These are phyloP conservation scores for Sesia bembeciformis DNA, from an alignment of 2,888 invertebrate species.

Conservation along the genomic window DNA sequence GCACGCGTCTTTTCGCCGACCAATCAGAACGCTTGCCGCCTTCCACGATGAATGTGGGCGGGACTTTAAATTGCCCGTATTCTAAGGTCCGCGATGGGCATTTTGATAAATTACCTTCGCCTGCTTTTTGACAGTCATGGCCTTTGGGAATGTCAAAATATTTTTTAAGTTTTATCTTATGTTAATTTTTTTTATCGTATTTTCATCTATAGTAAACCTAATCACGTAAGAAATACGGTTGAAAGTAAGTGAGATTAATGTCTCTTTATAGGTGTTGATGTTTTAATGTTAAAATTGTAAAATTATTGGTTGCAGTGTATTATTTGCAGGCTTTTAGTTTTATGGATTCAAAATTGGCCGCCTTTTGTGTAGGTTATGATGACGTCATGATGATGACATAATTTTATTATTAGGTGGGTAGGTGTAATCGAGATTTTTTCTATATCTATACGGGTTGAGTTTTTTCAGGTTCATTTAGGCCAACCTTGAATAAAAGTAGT, in stretches of 20 bases:
- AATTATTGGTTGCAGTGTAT: constrained; percentile 8
- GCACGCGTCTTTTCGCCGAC: constrained; percentile 11
- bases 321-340: constrained; percentile 14
- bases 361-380: constrained; percentile 1
- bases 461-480: no score
- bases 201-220: background rate
- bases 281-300: background rate
- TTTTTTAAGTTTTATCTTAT: constrained; percentile 8
- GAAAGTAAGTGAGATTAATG: background rate
- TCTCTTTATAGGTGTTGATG: background rate
- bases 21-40: constrained; percentile 11
- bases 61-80: constrained; percentile 6
- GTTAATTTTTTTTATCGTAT: background rate
- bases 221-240: background rate
- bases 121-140: constrained; percentile 5
- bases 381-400: background rate
- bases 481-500: no score
- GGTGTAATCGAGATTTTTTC: no score
- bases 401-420: no score
- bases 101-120: constrained; percentile 11
- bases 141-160: constrained; percentile 15
- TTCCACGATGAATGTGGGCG: constrained; percentile 13
- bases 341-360: constrained; percentile 11
- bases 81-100: background rate
- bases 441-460: no score